Evolutionary conservation across 2,797 vertebrate genomes (phyloP).

Genomic region (Myotis myotis): DNA sequence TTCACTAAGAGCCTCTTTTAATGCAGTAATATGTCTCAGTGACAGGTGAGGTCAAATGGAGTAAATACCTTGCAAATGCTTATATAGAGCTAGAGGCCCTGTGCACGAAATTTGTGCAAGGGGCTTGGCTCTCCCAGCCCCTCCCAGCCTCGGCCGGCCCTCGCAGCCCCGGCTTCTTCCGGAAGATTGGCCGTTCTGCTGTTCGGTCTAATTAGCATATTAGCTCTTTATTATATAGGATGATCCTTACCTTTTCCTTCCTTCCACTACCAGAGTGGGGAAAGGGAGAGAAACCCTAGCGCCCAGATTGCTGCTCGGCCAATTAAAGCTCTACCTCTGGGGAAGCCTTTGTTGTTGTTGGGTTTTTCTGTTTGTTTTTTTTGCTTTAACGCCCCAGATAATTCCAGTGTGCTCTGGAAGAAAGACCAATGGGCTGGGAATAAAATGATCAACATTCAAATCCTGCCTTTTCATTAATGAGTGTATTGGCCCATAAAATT

Average conservation of each 20-base stretch:
- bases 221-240: no score
- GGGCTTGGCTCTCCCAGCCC: no score
- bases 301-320: neutral
- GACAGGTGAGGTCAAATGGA: neutral
- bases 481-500: neutral
- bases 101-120: no score
- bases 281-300: neutral
- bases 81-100: no score
- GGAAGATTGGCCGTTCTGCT: no score
- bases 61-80: neutral
- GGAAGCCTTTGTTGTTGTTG: neutral
- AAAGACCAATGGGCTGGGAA: conserved; percentile 19
- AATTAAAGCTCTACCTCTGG: neutral
- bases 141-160: no score
- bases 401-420: neutral
- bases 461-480: neutral
- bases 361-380: neutral
- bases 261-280: neutral
- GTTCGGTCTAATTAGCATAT: no score
- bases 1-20: conserved; percentile 13
- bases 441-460: conserved; percentile 6
- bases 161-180: no score
- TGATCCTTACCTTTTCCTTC: neutral
- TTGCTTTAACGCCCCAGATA: neutral
- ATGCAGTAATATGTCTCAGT: neutral